phyloP scores from a whole-genome alignment of 2,113 vertebrate species.

The Macquaria australasica region DNA sequence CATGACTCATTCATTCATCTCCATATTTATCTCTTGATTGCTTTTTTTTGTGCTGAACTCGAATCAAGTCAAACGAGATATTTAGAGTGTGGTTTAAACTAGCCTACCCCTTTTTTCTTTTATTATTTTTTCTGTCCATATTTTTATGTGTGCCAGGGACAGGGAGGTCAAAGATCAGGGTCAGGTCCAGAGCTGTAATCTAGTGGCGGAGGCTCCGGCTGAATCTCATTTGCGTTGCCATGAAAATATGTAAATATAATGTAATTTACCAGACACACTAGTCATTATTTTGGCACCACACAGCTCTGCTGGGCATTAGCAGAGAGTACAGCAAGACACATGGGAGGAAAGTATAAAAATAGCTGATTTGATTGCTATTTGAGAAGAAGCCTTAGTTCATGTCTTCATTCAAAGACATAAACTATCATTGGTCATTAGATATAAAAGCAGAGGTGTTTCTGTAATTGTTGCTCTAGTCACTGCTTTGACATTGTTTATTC shows the following conservation, averaged over 20 bases:
- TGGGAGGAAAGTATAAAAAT: not conserved
- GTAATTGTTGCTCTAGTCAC: not conserved
- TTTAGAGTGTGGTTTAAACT: not conserved
- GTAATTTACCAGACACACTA: not conserved
- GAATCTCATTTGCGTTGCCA: not conserved
- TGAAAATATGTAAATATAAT: slow-evolving; percentile 4
- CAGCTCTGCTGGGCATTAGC: not conserved
- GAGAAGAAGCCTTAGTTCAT: not conserved
- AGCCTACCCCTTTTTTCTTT: not conserved
- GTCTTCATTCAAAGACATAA: not conserved
- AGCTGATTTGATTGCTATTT: slow-evolving; percentile 3
- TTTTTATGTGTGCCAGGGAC: not conserved
- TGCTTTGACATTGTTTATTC: not conserved
- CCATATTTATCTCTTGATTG: not conserved
- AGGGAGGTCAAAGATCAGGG: not conserved
- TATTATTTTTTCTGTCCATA: not conserved
- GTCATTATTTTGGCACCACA: not conserved
- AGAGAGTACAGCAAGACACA: not conserved
- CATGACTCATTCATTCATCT: not conserved
- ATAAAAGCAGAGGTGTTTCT: not conserved
- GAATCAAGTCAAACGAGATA: not conserved
- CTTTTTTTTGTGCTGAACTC: not conserved
- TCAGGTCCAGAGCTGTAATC: not conserved
- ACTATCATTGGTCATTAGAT: not conserved
- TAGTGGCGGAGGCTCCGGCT: not conserved